Conservation (phyloP, 53 echinoderm and acorn worm species). For the Paracentrotus lividus region DNA sequence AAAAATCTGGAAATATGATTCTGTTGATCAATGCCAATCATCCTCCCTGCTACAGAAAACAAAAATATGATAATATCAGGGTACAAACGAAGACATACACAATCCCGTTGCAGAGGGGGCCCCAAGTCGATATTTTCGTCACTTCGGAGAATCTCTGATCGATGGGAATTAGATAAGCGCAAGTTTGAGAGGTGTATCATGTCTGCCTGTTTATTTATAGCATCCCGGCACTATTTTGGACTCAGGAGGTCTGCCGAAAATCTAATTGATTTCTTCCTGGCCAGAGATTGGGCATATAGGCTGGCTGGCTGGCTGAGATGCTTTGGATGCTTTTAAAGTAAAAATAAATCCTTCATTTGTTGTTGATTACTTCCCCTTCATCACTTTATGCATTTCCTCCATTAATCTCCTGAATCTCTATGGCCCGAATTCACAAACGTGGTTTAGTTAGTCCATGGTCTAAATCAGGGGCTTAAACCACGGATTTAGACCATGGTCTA, state of each 20-base stretch:
- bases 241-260: not conserved
- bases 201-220: slow-evolving; percentile 45
- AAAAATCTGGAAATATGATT: not conserved
- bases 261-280: slow-evolving; percentile 52
- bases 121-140: slow-evolving; percentile 35
- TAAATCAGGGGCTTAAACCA: too few species aligned
- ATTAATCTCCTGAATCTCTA: not conserved
- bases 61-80: not conserved
- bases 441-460: too few species aligned
- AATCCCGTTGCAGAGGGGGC: not conserved
- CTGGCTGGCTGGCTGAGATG: slow-evolving; percentile 14
- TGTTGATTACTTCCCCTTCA: not conserved
- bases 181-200: slow-evolving; percentile 53
- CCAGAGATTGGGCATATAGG: slow-evolving; percentile 14
- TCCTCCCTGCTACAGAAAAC: not conserved
- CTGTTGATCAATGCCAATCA: not conserved
- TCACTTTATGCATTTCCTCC: not conserved
- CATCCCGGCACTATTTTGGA: slow-evolving; percentile 29
- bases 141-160: slow-evolving; percentile 53
- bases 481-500: too few species aligned
- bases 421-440: too few species aligned
- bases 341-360: not conserved
- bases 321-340: not conserved
- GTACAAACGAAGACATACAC: not conserved
- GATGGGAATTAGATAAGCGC: slow-evolving; percentile 54